A percentile compares a stretch with the other conserved stretches of the same genome.
Conservation (phyloP, 2,888 invertebrate genomes). For the Lagria hirta region DNA sequence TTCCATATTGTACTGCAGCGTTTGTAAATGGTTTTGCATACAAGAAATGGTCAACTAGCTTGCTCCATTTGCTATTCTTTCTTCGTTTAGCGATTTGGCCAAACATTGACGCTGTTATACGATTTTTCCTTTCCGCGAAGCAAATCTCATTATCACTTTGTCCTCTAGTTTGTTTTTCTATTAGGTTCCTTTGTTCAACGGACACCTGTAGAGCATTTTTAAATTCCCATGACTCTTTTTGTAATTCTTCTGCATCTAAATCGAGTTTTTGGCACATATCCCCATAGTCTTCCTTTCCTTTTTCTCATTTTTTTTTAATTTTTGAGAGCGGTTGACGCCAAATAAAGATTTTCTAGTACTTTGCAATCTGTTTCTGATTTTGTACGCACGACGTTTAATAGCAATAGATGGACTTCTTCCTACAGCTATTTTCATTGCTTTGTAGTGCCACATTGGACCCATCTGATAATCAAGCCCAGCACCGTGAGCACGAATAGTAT, state of each 20-base stretch:
- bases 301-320: slow-evolving; percentile 1
- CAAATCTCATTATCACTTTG: slow-evolving; percentile 1
- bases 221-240: background rate
- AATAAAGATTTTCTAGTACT: background rate
- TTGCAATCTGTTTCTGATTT: too few relatives aligned
- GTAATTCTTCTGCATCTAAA: background rate
- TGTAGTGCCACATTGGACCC: background rate
- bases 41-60: slow-evolving; percentile 1
- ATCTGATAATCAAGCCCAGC: slow-evolving; percentile 4
- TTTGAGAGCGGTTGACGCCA: background rate
- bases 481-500: slow-evolving; percentile 1
- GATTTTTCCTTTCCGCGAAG: slow-evolving; percentile 4
- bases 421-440: background rate
- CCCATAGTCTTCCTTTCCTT: slow-evolving; percentile 6
- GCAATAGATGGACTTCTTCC: slow-evolving; percentile 3
- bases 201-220: background rate
- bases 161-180: slow-evolving; percentile 4
- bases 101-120: slow-evolving; percentile 6
- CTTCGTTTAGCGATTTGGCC: slow-evolving; percentile 5
- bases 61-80: slow-evolving; percentile 5
- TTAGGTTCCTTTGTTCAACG: background rate
- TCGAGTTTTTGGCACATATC: slow-evolving; percentile 2
- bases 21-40: slow-evolving; percentile 4
- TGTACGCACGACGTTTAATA: background rate
- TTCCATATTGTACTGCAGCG: background rate